A percentile compares a stretch with the other conserved stretches of the same genome.
phyloP scores from a whole-genome alignment of 23 tunicate species.

The Diplosoma virens region DNA sequence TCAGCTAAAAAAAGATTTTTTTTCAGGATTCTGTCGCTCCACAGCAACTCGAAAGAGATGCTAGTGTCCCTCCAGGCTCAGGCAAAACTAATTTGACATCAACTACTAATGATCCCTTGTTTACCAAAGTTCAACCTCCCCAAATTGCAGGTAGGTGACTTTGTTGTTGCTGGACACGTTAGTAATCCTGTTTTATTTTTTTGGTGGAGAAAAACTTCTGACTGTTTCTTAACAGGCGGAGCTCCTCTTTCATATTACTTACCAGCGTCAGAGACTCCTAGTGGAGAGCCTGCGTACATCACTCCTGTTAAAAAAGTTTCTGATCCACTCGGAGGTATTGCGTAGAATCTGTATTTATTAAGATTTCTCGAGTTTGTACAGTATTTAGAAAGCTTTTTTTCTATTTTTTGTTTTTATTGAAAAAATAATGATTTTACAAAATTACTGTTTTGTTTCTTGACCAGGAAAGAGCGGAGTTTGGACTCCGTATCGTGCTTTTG shows the following conservation, averaged over 20 bases:
- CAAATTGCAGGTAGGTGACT: too few relatives aligned
- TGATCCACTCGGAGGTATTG: not conserved
- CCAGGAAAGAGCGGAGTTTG: conserved; percentile 21
- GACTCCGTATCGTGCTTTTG: conserved; percentile 59
- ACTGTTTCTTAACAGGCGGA: not conserved
- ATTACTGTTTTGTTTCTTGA: not conserved
- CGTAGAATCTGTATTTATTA: too few relatives aligned
- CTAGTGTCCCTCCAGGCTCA: too few relatives aligned
- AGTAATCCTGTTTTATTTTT: too few relatives aligned
- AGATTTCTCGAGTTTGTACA: too few relatives aligned
- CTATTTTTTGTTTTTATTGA: not conserved
- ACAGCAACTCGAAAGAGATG: too few relatives aligned
- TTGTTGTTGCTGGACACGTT: too few relatives aligned
- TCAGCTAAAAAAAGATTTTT: too few relatives aligned
- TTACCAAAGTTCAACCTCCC: conserved; percentile 23
- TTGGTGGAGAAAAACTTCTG: too few relatives aligned
- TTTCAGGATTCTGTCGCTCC: too few relatives aligned
- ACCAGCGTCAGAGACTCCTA: conserved; percentile 3
- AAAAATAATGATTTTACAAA: not conserved
- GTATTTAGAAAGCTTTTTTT: not conserved
- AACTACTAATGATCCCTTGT: conserved; percentile 13
- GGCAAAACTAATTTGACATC: not conserved
- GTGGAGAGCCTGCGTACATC: conserved; percentile 9
- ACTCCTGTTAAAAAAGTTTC: conserved; percentile 16
- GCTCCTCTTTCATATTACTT: not conserved